A percentile compares a stretch with the other conserved stretches of the same genome.
Evolutionary conservation across 2,113 vertebrate genomes (phyloP).

Genomic region (Pyxicephalus adspersus): DNA sequence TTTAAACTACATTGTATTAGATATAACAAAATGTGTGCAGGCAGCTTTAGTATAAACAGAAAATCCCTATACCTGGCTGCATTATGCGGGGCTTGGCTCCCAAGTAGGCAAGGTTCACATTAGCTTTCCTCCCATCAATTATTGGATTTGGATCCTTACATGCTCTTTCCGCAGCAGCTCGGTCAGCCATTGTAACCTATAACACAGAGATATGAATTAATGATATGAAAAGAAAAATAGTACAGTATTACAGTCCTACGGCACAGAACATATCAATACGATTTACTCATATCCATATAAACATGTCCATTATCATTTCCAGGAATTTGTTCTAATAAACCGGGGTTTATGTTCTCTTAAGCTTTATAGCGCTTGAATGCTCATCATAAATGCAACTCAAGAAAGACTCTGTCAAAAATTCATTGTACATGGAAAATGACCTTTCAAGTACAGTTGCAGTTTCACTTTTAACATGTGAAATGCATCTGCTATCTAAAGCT

Average conservation of each 20-base stretch:
- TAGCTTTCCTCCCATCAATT: slow-evolving; percentile 98
- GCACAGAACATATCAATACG: neutral
- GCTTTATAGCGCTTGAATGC: no score
- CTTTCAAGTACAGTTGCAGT: neutral
- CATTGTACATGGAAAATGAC: neutral
- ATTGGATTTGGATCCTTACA: slow-evolving; percentile 99
- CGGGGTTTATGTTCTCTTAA: no score
- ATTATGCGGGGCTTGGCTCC: slow-evolving; percentile 97
- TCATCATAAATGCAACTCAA: neutral
- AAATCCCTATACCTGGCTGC: slow-evolving; percentile 87
- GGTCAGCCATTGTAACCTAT: slow-evolving; percentile 97
- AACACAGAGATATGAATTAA: neutral
- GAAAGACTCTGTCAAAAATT: neutral
- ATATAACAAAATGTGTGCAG: neutral
- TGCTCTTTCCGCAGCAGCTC: slow-evolving; percentile 92
- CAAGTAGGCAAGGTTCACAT: slow-evolving; percentile 97
- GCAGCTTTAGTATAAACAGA: neutral
- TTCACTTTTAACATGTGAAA: neutral
- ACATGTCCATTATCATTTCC: neutral
- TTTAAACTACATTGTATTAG: neutral
- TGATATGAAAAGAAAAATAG: neutral
- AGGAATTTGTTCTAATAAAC: neutral
- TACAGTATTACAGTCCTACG: neutral
- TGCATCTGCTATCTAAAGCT: neutral
- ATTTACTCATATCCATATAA: neutral